Conservation (phyloP, 2,797 vertebrate genomes). For the Hemibagrus guttatus region DNA sequence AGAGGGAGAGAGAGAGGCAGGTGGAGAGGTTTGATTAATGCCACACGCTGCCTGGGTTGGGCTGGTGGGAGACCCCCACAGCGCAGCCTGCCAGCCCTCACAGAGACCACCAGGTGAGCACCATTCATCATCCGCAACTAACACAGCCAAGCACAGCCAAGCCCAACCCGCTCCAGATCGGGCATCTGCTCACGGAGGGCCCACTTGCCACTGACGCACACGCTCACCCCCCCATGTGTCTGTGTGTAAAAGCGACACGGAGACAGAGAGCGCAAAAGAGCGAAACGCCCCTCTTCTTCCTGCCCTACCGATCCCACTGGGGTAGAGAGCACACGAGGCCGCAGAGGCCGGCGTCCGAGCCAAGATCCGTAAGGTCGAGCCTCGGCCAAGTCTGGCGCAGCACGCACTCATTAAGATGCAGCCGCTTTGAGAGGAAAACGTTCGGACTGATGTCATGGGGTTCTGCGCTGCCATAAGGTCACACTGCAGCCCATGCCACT, state of each 20-base stretch:
- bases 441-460: conserved; percentile 61
- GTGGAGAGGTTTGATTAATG: conserved; percentile 78
- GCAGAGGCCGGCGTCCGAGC: conserved; percentile 46
- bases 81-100: conserved; percentile 67
- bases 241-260: conserved; percentile 19
- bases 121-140: conserved; percentile 74
- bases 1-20: conserved; percentile 65
- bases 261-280: not conserved
- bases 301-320: conserved; percentile 39
- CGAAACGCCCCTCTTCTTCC: conserved; percentile 25
- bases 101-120: conserved; percentile 69
- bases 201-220: conserved; percentile 31
- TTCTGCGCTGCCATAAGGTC: conserved; percentile 57
- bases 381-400: conserved; percentile 51
- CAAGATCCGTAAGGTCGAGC: conserved; percentile 43
- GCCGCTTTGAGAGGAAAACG: conserved; percentile 67
- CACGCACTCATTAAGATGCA: conserved; percentile 53
- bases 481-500: conserved; percentile 48
- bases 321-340: conserved; percentile 32
- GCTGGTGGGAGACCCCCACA: conserved; percentile 63
- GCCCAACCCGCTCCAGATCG: conserved; percentile 41
- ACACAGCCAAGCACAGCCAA: conserved; percentile 43
- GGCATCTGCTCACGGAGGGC: conserved; percentile 56
- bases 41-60: conserved; percentile 60
- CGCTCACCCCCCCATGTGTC: conserved; percentile 6